Evolutionary conservation across 2,113 vertebrate genomes (phyloP), one percentile per base, ranked within the genome.

Genomic region (Oryzias javanicus): DNA sequence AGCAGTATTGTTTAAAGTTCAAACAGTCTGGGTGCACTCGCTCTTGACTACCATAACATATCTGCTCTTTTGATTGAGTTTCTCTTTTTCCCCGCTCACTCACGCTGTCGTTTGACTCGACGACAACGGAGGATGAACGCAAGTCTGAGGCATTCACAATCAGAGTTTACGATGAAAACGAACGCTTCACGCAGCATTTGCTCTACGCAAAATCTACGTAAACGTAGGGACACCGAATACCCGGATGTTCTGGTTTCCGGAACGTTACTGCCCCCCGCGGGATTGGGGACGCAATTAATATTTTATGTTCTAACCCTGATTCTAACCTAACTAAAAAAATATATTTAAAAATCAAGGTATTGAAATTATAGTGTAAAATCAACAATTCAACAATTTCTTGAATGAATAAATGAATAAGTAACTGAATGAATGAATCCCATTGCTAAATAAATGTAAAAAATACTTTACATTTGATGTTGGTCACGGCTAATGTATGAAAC

Each of bases 221-320:
- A 64, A 62, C 60, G 53, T 65, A 1, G 44, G 7, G 45, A 1
- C 48, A 3, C 1, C 0, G 56, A 79, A 65, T 79, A 42, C 81
- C 85, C 84, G 85, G 76, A 84, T 84, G 62, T 6, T 35, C 0
- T 0, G 0, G 42, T 62, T 79, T 86, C 64, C 73, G 73, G 17
- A 0, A 0, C 25, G 20, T 7, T 41, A 49, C 55, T 64, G 79
- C 53, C 55, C 29, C 45, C 69, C 70, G 6, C 0, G 29, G 74
- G 14, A 1, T 42, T 20, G 85, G 76, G 18, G 62, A 41, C 35
- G 10, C 10, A 35, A 35, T 10, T 12, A 35, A 35, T 35, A 35
- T 8, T 35, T 35, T 13, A 22, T 2, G 22, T n/a, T n/a, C n/a
- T n/a, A n/a, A n/a, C n/a, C n/a, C n/a, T n/a, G n/a, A n/a, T n/a